Evolutionary conservation across 2,888 invertebrate genomes (phyloP), one percentile per base, ranked within the genome.

Genomic region (Brachycybe producta): DNA sequence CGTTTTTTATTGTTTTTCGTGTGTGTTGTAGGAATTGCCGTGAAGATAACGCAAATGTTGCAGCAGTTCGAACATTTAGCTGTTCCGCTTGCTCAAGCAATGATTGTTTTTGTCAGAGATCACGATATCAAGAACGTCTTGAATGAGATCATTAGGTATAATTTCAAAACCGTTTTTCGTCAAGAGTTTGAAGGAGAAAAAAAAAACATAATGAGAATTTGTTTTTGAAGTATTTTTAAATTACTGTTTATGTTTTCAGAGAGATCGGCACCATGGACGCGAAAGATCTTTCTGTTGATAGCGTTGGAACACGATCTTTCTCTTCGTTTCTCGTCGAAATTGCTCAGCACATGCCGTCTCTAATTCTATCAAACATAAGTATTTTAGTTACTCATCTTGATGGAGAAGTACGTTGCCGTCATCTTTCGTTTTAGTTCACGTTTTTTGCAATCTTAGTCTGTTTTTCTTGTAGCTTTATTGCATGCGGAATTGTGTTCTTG

Each of bases 401-500:
- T 57, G 74, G 62, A 52, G 71, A 71, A 53, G 57, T 56, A 55
- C 17, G n/a, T 26, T 21, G 17, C 24, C 2, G 1, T 24, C 41
- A 24, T 11, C 28, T 24, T 35, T 35, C 7, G 3, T 32, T 11
- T 32, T 32, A n/a, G 11, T 32, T n/a, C 32, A n/a, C 32, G 11
- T 32, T 32, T n/a, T 11, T 11, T 32, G 11, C 32, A 32, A 32
- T n/a, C 32, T 3, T 46, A 11, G 13, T 8, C 5, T 43, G 43
- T 53, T 51, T 41, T 51, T 17, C 53, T 64, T 64, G 23, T 59
- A 76, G 74, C 71, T 73, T 19, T 75, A 76, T 60, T 58, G 67
- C 0, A 71, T 79, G 63, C 77, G 94, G 47, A 88, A 83, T 67
- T 82, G 86, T 60, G 80, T 86, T 32, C 69, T 94, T 36, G 80